phyloP scores from a whole-genome alignment of 1,140 invertebrate genomes.

The Megalopta genalis region DNA sequence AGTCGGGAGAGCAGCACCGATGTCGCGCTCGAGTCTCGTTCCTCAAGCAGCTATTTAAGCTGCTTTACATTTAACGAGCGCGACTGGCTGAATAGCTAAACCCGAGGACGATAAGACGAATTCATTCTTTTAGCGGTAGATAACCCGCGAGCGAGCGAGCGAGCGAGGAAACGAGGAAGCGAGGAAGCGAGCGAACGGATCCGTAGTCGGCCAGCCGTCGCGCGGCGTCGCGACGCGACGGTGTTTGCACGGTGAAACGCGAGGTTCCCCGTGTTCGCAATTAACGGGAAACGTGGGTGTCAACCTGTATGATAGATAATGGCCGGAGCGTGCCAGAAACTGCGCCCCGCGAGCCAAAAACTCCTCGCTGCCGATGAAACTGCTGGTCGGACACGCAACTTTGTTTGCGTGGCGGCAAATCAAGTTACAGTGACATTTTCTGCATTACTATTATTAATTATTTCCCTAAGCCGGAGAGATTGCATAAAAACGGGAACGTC shows the following conservation, averaged over 20 bases:
- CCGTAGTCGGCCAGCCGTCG: not conserved
- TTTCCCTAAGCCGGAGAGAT: too few relatives aligned
- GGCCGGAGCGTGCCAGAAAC: constrained; percentile 1
- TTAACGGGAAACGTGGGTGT: constrained; percentile 12
- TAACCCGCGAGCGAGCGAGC: too few relatives aligned
- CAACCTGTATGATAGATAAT: constrained; percentile 18
- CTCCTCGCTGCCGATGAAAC: not conserved
- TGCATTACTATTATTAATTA: too few relatives aligned
- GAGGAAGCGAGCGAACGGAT: too few relatives aligned
- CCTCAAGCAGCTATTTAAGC: constrained; percentile 1
- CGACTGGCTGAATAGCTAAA: not conserved
- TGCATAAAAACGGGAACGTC: too few relatives aligned
- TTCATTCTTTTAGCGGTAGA: not conserved
- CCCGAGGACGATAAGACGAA: constrained; percentile 1
- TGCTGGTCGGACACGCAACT: not conserved
- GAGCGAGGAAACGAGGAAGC: too few relatives aligned
- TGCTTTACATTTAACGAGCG: constrained; percentile 21
- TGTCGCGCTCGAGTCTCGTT: not conserved
- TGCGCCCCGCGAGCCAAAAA: constrained; percentile 4
- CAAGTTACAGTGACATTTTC: too few relatives aligned
- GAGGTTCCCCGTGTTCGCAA: constrained; percentile 7
- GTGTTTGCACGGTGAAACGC: not conserved
- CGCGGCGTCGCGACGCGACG: not conserved
- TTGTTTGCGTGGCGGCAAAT: too few relatives aligned
- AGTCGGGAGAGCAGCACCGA: not conserved